phyloP scores from a whole-genome alignment of 1,140 invertebrate genomes.

The Globodera ellingtonae region DNA sequence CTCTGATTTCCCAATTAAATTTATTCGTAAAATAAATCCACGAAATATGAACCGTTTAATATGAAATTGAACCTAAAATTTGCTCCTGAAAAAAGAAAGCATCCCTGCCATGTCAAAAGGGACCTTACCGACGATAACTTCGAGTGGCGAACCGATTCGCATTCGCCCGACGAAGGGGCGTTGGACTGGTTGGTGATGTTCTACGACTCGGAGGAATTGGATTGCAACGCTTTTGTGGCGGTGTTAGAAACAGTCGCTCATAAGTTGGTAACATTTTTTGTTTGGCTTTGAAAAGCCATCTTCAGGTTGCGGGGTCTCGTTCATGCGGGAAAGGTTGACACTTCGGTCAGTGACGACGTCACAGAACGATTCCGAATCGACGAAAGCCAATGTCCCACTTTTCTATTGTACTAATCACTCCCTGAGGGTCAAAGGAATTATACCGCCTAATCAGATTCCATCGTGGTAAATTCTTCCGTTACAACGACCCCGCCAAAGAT shows the following conservation, averaged over 20 bases:
- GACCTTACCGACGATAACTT: conserved; percentile 64
- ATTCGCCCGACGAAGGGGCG: conserved; percentile 62
- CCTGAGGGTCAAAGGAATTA: background rate
- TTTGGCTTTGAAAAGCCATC: background rate
- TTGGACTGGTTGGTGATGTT: conserved; percentile 66
- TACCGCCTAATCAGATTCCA: conserved; percentile 52
- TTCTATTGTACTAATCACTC: conserved; percentile 52
- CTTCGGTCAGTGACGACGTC: conserved; percentile 61
- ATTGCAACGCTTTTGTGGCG: conserved; percentile 62
- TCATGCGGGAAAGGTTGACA: conserved; percentile 64
- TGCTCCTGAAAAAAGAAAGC: too few species aligned
- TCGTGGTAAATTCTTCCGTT: conserved; percentile 65
- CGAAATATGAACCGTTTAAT: background rate
- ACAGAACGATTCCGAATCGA: conserved; percentile 61
- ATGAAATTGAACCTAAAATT: background rate
- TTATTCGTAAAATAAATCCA: background rate
- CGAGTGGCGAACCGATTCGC: conserved; percentile 57
- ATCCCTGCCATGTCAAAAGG: conserved; percentile 37
- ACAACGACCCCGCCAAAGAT: conserved; percentile 63
- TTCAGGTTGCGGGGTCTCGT: conserved; percentile 61
- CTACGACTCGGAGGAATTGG: conserved; percentile 62
- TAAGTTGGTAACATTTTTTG: conserved; percentile 44
- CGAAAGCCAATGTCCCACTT: conserved; percentile 62
- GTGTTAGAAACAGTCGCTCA: conserved; percentile 64
- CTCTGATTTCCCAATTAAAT: background rate